phyloP scores from a whole-genome alignment of 2,113 vertebrate species.

The Kobus ellipsiprymnus region DNA sequence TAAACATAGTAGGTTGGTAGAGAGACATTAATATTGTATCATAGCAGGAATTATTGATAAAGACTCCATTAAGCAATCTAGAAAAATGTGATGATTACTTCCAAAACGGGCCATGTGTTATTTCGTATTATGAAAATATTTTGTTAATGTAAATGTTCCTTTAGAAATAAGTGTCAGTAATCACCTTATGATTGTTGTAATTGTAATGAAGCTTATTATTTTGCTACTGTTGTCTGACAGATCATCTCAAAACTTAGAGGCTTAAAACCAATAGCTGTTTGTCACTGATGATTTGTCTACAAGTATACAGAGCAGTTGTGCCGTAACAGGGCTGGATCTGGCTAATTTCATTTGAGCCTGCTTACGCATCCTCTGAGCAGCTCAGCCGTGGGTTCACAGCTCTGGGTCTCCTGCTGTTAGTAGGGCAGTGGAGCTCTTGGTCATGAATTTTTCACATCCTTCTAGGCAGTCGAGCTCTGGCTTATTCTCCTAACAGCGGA shows the following conservation, averaged over 20 bases:
- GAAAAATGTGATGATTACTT: slow-evolving; percentile 1
- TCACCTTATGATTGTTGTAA: background rate
- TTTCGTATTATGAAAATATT: background rate
- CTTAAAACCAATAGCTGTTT: background rate
- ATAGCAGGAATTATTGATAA: background rate
- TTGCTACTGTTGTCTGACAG: background rate
- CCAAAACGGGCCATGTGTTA: background rate
- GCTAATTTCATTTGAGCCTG: background rate
- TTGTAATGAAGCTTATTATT: background rate
- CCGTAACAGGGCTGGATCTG: fast-evolving
- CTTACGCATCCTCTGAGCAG: background rate
- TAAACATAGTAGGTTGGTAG: background rate
- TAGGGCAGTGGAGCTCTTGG: background rate
- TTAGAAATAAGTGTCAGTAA: background rate
- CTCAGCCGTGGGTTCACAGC: background rate
- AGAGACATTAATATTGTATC: background rate
- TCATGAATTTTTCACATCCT: background rate
- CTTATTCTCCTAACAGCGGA: background rate
- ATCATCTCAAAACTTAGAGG: background rate
- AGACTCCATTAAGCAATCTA: background rate
- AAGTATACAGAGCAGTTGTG: background rate
- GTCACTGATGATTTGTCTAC: background rate
- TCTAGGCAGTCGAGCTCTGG: background rate
- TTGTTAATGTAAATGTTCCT: background rate
- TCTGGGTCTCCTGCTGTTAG: background rate